These are phyloP conservation scores for Cetoscarus ocellatus DNA, from an alignment of 2,797 vertebrate species.

Conservation along the genomic window DNA sequence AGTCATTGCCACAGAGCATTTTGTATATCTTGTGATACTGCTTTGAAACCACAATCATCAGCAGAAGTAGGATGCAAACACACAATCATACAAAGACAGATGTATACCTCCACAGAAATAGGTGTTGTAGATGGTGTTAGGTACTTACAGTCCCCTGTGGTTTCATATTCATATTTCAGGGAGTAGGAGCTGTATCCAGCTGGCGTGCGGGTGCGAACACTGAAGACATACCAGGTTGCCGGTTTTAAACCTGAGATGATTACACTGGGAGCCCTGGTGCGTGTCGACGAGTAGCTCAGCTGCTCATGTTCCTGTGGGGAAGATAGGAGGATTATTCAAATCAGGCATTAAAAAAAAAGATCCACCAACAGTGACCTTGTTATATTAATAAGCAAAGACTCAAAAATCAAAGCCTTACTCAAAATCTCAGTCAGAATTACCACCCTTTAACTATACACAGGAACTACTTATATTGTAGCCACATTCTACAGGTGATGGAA, in stretches of 20 bases:
- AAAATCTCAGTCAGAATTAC: neutral
- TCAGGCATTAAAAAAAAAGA: neutral
- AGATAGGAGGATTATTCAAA: neutral
- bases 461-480: too few species aligned
- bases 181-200: conserved; percentile 94
- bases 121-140: neutral
- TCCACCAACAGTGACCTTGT: neutral
- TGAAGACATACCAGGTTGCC: conserved; percentile 95
- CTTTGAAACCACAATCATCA: neutral
- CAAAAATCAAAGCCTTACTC: neutral
- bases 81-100: conserved; percentile 1
- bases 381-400: neutral
- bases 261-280: conserved; percentile 94
- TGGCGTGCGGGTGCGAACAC: conserved; percentile 90
- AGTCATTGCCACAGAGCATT: neutral
- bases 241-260: conserved; percentile 94
- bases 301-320: conserved; percentile 91
- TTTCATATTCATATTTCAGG: conserved; percentile 94
- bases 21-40: neutral
- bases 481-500: neutral
- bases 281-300: conserved; percentile 94
- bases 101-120: neutral
- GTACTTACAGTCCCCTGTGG: conserved; percentile 88
- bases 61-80: neutral
- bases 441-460: too few species aligned